phyloP scores from a whole-genome alignment of 1,140 invertebrate genomes.

The Drosophila kurseongensis region DNA sequence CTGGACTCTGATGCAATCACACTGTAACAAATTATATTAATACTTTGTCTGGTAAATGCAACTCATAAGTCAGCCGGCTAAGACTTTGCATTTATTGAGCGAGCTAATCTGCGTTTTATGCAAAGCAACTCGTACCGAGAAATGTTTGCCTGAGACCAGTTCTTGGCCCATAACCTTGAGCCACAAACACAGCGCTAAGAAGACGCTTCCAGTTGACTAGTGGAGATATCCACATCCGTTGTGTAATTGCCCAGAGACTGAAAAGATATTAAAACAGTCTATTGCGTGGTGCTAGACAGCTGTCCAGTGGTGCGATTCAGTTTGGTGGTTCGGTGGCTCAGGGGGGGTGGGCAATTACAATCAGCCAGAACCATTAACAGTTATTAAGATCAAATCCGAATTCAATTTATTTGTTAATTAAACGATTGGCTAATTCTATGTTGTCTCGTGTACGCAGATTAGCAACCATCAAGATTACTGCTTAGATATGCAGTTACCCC shows the following conservation, averaged over 20 bases:
- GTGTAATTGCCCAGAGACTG: slow-evolving; percentile 44
- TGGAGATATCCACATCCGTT: slow-evolving; percentile 28
- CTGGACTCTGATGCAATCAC: slow-evolving; percentile 39
- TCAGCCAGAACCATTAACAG: slow-evolving; percentile 47
- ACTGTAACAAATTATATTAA: slow-evolving; percentile 44
- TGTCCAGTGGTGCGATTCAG: background rate
- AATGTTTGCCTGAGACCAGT: slow-evolving; percentile 60
- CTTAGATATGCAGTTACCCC: background rate
- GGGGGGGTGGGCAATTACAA: slow-evolving; percentile 46
- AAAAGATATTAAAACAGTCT: background rate
- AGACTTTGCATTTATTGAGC: slow-evolving; percentile 17
- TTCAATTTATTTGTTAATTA: slow-evolving; percentile 64
- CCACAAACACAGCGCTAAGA: slow-evolving; percentile 51
- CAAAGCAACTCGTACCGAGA: slow-evolving; percentile 39
- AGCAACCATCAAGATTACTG: slow-evolving; percentile 28
- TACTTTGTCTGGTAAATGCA: slow-evolving; percentile 48
- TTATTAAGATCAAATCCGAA: slow-evolving; percentile 64
- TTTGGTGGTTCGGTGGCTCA: background rate
- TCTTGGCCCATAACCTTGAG: slow-evolving; percentile 65
- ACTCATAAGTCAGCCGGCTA: slow-evolving; percentile 38
- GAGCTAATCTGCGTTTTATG: slow-evolving; percentile 55
- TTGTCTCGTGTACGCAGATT: slow-evolving; percentile 35
- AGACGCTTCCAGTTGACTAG: slow-evolving; percentile 57
- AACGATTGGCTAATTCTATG: slow-evolving; percentile 48
- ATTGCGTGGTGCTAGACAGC: slow-evolving; percentile 22